These are phyloP conservation scores for Hydrozoanthus tunicans DNA, from an alignment of 64 coral and sea anemone species.

Conservation along the genomic window DNA sequence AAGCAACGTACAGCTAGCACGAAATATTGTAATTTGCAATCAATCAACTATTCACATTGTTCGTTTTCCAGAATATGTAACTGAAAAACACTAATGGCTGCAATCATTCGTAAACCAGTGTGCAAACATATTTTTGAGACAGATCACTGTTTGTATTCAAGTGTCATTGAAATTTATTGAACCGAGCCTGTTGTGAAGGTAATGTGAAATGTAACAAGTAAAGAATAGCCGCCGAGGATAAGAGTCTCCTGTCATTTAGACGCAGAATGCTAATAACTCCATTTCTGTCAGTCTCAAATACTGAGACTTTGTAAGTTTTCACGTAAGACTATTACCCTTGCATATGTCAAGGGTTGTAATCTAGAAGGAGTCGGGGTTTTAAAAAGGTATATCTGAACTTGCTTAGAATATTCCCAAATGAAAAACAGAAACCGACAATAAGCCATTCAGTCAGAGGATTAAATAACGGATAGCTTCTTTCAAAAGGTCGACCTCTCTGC, in stretches of 20 bases:
- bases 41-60: constrained; percentile 34
- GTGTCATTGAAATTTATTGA: constrained; percentile 19
- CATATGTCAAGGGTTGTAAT: constrained; percentile 24
- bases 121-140: background rate
- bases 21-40: constrained; percentile 8
- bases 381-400: constrained; percentile 13
- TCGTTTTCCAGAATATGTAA: constrained; percentile 15
- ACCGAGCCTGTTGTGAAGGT: constrained; percentile 2
- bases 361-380: background rate
- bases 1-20: background rate
- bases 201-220: constrained; percentile 22
- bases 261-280: background rate
- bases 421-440: constrained; percentile 17
- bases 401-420: constrained; percentile 6
- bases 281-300: constrained; percentile 4
- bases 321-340: background rate
- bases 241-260: background rate
- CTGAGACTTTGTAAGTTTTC: background rate
- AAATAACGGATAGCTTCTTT: constrained; percentile 13
- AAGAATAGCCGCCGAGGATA: background rate
- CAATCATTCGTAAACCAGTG: constrained; percentile 11
- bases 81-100: constrained; percentile 26
- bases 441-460: constrained; percentile 16
- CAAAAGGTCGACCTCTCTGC: constrained; percentile 15
- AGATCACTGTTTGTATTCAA: background rate